These are phyloP conservation scores for Brenthis daphne DNA, from an alignment of 2,888 invertebrate genomes.

Conservation along the genomic window DNA sequence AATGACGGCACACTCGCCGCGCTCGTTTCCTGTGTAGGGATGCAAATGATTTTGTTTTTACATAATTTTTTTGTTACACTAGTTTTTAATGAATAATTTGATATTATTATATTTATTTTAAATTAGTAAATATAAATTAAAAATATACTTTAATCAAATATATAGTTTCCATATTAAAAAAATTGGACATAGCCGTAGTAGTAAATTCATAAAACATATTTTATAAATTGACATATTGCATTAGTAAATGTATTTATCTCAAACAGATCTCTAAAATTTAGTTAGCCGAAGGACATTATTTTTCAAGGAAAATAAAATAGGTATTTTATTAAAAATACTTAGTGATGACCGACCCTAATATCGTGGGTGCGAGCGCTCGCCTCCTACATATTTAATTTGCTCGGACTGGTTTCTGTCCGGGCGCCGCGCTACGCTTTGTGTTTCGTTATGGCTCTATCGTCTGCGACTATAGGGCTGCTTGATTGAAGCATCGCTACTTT, in stretches of 20 bases:
- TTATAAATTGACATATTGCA: too few relatives aligned
- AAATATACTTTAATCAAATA: too few relatives aligned
- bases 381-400: constrained; percentile 82
- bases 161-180: too few relatives aligned
- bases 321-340: constrained; percentile 11
- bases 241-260: too few relatives aligned
- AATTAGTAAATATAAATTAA: neutral
- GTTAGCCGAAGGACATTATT: neutral
- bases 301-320: constrained; percentile 19
- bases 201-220: too few relatives aligned
- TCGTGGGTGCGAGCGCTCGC: constrained; percentile 70
- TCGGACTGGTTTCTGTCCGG: constrained; percentile 78
- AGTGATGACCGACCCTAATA: constrained; percentile 53
- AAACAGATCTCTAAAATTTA: neutral
- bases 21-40: constrained; percentile 59
- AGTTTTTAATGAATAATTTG: neutral
- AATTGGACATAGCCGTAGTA: too few relatives aligned
- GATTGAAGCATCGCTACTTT: constrained; percentile 58
- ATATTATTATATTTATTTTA: neutral
- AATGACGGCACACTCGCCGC: constrained; percentile 64
- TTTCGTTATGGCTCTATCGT: constrained; percentile 79
- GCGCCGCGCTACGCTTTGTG: constrained; percentile 71
- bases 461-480: constrained; percentile 47
- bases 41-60: constrained; percentile 43
- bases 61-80: neutral